Conservation (phyloP, 1,140 invertebrate genomes). For the Danaus melanippus region DNA sequence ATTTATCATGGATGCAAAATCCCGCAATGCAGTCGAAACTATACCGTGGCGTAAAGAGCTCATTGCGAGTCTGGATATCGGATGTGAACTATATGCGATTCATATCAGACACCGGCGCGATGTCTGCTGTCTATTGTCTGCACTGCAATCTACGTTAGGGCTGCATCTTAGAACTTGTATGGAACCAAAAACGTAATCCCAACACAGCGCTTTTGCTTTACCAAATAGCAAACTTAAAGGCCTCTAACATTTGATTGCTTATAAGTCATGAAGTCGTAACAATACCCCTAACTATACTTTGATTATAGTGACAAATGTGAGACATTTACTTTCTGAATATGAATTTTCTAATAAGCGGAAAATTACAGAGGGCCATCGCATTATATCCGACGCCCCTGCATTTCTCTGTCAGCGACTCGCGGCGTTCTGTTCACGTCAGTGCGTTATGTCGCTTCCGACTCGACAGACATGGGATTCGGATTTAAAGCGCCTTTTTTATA, state of each 20-base stretch:
- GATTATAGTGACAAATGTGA: conserved; percentile 6
- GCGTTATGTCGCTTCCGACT: conserved; percentile 51
- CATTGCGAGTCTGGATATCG: too few species aligned
- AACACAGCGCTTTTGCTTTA: too few species aligned
- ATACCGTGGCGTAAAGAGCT: too few species aligned
- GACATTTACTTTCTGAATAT: conserved; percentile 27
- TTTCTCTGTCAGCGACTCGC: conserved; percentile 45
- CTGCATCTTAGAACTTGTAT: conserved; percentile 6
- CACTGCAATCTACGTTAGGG: conserved; percentile 28
- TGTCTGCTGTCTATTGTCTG: conserved; percentile 29
- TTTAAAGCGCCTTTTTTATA: conserved; percentile 27
- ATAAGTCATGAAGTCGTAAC: background rate
- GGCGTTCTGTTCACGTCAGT: conserved; percentile 48
- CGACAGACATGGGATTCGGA: conserved; percentile 39
- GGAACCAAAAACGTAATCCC: too few species aligned
- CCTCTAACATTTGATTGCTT: too few species aligned
- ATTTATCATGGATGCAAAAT: too few species aligned
- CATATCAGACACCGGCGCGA: conserved; percentile 2
- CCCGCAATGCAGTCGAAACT: too few species aligned
- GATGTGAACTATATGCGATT: background rate
- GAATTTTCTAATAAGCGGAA: conserved; percentile 52
- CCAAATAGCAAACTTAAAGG: too few species aligned
- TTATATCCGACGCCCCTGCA: conserved; percentile 52
- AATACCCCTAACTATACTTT: background rate
- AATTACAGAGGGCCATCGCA: conserved; percentile 38